Base-by-base conservation (phyloP, 1,140 invertebrate species). In the Drosophila busckii region DNA sequence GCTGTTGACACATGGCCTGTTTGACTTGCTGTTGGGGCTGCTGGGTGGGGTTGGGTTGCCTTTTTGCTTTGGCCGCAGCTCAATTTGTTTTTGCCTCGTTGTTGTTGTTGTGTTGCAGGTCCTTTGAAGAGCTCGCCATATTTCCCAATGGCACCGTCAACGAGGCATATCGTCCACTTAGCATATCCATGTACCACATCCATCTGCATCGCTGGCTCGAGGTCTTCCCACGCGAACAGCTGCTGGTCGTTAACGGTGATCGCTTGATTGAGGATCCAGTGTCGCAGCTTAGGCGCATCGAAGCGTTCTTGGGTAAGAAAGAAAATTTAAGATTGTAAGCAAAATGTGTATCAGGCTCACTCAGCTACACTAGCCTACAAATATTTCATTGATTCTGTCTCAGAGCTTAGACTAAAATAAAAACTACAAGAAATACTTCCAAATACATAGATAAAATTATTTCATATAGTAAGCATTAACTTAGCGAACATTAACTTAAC, bases 191-290 rank as follows among this genome's bases (percentile, higher is more conserved):
- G 64, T 97, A 97, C 85, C 94, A 96, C 87, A 91, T 93, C 29
- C 96, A 94, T 88, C 91, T 96, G 76, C 90, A 91, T 65, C 91
- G 94, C 45, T 96, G 95, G 95, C 89, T 96, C 31, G 94, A 95
- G 87, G 93, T 94, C 42, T 99, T 99, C 89, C 92, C 95, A 0
- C 89, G 94, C 4, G 91, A 94, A 31, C 97, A 98, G 86, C 93
- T 99, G 28, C 92, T 98, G 49, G 92, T 99, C 32, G 97, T 99
- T 26, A 97, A 97, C 88, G 97, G 97, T 0, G 97, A 99, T 89
- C 92, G 93, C 48, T 90, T 99, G n/a, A 97, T 99, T 63, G 94
- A 94, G 83, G 94, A 98, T 87, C 98, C 98, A 0, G 94, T 97
- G 2, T 93, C 93, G 0, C 97, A 98, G 88, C 88, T 99, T 45